Evolutionary conservation across 2,888 invertebrate genomes (phyloP).

Genomic region (Macaria liturata): DNA sequence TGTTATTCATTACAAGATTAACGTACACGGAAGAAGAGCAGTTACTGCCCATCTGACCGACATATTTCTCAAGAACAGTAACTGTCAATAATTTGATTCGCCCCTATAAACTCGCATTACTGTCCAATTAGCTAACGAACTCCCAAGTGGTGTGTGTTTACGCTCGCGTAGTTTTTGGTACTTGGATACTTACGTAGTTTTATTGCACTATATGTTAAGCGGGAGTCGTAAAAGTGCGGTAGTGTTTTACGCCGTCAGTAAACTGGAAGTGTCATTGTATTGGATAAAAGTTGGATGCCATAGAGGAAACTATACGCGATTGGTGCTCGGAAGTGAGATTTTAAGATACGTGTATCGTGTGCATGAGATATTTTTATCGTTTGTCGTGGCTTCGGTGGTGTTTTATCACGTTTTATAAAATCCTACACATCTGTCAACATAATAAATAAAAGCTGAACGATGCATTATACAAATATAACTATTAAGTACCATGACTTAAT

Average conservation of each 20-base stretch:
- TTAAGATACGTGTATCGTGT: neutral
- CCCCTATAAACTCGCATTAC: constrained; percentile 54
- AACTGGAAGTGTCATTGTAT: constrained; percentile 63
- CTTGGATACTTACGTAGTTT: constrained; percentile 52
- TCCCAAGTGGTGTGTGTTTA: constrained; percentile 64
- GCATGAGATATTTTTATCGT: too few species aligned
- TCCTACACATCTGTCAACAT: too few species aligned
- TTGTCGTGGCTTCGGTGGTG: too few species aligned
- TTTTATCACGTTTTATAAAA: too few species aligned
- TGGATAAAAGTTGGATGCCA: constrained; percentile 54
- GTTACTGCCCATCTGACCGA: constrained; percentile 7
- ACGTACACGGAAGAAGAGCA: neutral
- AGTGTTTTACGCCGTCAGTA: constrained; percentile 73
- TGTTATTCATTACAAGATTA: too few species aligned
- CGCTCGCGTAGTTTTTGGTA: constrained; percentile 62
- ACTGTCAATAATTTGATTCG: constrained; percentile 49
- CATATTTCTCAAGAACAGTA: constrained; percentile 24
- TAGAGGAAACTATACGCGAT: constrained; percentile 52
- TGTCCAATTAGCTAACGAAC: constrained; percentile 71
- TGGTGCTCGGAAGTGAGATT: constrained; percentile 14
- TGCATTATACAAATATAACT: too few species aligned
- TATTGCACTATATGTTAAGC: constrained; percentile 74
- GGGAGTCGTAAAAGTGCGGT: constrained; percentile 71
- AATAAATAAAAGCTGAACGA: too few species aligned
- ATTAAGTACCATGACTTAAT: too few species aligned